phyloP scores from a whole-genome alignment of 1,140 invertebrate genomes.

The Lucilia sericata region DNA sequence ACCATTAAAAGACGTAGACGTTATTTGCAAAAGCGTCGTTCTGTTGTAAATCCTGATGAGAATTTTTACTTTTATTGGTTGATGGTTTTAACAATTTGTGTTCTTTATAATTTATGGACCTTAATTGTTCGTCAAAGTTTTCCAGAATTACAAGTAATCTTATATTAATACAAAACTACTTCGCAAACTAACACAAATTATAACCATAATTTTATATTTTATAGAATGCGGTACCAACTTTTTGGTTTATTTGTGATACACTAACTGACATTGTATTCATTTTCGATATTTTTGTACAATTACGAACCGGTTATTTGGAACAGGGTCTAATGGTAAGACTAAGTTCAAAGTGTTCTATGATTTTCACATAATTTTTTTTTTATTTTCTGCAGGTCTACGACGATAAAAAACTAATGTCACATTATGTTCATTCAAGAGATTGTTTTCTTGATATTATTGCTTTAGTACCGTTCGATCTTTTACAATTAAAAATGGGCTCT shows the following conservation, averaged over 20 bases:
- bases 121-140: constrained; percentile 94
- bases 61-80: constrained; percentile 97
- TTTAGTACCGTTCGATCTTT: constrained; percentile 86
- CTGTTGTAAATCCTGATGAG: constrained; percentile 95
- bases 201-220: constrained; percentile 51
- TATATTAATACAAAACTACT: not conserved
- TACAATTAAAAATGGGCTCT: constrained; percentile 83
- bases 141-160: constrained; percentile 83
- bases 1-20: constrained; percentile 74
- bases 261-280: constrained; percentile 89
- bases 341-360: too few relatives aligned
- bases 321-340: constrained; percentile 87
- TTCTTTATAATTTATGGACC: constrained; percentile 96
- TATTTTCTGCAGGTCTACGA: constrained; percentile 78
- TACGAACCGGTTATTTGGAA: constrained; percentile 95
- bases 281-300: constrained; percentile 88
- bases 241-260: constrained; percentile 86
- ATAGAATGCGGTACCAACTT: constrained; percentile 74
- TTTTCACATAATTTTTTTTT: not conserved
- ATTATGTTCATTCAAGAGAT: constrained; percentile 86
- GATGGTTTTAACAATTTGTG: constrained; percentile 86
- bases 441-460: constrained; percentile 89
- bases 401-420: constrained; percentile 86
- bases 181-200: not conserved
- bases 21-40: constrained; percentile 77